Evolutionary conservation across 2,888 invertebrate genomes (phyloP).

Genomic region (Stenurella melanura): DNA sequence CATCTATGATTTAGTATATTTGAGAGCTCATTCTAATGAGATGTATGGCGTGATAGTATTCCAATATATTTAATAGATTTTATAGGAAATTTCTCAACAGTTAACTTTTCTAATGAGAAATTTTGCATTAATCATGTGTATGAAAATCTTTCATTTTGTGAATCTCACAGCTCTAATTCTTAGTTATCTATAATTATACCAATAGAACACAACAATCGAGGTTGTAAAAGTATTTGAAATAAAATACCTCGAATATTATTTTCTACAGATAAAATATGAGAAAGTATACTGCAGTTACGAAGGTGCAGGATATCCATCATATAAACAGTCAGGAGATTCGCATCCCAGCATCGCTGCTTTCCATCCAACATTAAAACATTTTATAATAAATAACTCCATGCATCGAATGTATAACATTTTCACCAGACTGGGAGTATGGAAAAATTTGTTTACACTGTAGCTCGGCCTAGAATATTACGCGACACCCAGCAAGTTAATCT

Average conservation of each 20-base stretch:
- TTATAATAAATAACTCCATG: constrained; percentile 39
- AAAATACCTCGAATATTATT: constrained; percentile 24
- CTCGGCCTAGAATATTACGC: constrained; percentile 67
- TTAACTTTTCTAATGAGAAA: too few species aligned
- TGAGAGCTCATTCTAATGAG: too few species aligned
- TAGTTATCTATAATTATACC: background rate
- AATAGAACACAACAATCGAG: constrained; percentile 73
- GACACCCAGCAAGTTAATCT: constrained; percentile 57
- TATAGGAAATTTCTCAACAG: too few species aligned
- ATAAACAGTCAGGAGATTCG: constrained; percentile 67
- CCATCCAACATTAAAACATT: constrained; percentile 49
- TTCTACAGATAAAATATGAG: background rate
- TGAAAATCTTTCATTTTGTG: too few species aligned
- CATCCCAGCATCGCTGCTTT: constrained; percentile 66
- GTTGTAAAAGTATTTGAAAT: constrained; percentile 7
- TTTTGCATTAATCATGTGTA: too few species aligned
- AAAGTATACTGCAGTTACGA: constrained; percentile 65
- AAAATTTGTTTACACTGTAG: constrained; percentile 73
- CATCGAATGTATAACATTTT: constrained; percentile 13
- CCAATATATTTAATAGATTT: too few species aligned
- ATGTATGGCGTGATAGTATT: too few species aligned
- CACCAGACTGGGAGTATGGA: constrained; percentile 39
- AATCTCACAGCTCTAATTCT: too few species aligned
- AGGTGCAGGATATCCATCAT: constrained; percentile 64
- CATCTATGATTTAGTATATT: too few species aligned